Evolutionary conservation across 2,113 vertebrate genomes (phyloP).

Genomic region (Pteropus alecto): DNA sequence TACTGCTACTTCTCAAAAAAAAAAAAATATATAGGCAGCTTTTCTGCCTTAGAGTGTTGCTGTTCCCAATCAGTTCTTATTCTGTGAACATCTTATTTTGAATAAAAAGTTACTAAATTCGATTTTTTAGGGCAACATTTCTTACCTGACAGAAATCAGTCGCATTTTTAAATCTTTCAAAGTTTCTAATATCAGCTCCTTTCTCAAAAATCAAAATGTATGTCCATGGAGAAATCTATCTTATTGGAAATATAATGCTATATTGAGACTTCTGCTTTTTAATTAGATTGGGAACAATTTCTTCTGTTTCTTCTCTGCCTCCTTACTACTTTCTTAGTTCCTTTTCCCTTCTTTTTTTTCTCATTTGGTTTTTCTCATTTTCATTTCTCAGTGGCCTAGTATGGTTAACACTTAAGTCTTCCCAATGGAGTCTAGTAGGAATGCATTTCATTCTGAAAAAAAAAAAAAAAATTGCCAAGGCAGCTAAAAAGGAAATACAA

Average conservation of each 20-base stretch:
- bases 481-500: constrained; percentile 29
- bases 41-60: neutral
- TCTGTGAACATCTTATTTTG: neutral
- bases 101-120: neutral
- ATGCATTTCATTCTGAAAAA: neutral
- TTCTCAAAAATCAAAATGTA: constrained; percentile 13
- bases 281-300: neutral
- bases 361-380: neutral
- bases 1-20: neutral
- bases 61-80: constrained; percentile 4
- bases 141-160: neutral
- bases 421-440: neutral
- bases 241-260: neutral
- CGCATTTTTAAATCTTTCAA: neutral
- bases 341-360: neutral
- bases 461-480: neutral
- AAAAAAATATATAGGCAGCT: neutral
- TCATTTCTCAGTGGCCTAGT: neutral
- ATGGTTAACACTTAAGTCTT: constrained; percentile 1
- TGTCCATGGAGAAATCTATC: neutral
- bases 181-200: neutral
- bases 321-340: neutral
- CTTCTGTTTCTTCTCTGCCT: neutral
- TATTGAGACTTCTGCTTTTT: neutral
- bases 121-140: neutral